Base-by-base conservation (phyloP, 2,113 vertebrate genomes). In the Agapornis roseicollis region DNA sequence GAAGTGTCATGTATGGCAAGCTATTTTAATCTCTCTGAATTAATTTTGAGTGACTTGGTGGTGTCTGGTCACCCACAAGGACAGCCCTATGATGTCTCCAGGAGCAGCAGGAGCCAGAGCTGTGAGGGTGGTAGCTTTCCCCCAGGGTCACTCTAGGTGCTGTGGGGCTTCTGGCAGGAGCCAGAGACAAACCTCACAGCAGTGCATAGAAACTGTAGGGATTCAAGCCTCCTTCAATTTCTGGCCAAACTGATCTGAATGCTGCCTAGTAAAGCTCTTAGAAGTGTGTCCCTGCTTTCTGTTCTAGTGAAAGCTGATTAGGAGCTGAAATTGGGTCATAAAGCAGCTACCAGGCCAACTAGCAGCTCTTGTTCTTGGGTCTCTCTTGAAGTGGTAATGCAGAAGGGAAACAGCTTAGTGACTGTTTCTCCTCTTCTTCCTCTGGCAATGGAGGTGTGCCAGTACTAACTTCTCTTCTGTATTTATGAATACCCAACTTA, bases 111-210 rank as follows among this genome's bases (percentile, higher is more conserved):
- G 28, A 60, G 19, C 24, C 24, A 47, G 12, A 28, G 41, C 39
- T 1, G 0, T 28, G 76, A 64, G 56, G 25, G 58, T 63, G 72
- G 37, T 25, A 64, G 25, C 27, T 72, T 10, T 77, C 5, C 46
- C 22, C 14, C 1, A 6, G 19, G 13, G 6, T 17, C 4, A 0
- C 16, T 19, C 17, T 15, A 14, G 4, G 23, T 72, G 17, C 29
- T 1, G 1, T n/a, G 55, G 5, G 17, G 13, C 16, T 56, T 14
- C 41, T 41, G 46, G 23, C 10, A 14, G 33, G 9, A 81, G 35
- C 27, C 14, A 37, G 33, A 64, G 47, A 33, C 2, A 49, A 77
- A 44, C 4, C 7, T 37, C 17, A 11, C 4, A 12, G 17, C 39
- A 68, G 3, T 39, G 24, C 8, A 52, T 22, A 65, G 29, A 42